Conservation (phyloP, 1,140 invertebrate species). For the Armadillidium nasatum region DNA sequence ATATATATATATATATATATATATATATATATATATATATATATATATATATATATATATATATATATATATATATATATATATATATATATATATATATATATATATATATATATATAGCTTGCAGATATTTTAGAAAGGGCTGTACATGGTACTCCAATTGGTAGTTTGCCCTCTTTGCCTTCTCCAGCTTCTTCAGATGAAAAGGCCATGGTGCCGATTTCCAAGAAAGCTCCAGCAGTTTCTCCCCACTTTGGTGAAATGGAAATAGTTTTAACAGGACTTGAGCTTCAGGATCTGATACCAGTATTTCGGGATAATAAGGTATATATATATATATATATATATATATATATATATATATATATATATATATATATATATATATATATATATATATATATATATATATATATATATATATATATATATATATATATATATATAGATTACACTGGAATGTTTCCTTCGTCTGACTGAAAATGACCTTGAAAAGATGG, state of each 20-base stretch:
- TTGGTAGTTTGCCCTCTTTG: neutral
- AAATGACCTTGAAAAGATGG: slow-evolving; percentile 52
- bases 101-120: neutral
- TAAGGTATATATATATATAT: too few relatives aligned
- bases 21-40: too few relatives aligned
- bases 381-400: neutral
- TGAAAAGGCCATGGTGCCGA: neutral
- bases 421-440: neutral
- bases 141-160: neutral
- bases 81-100: too few relatives aligned
- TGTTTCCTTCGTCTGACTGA: slow-evolving; percentile 51
- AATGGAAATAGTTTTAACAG: slow-evolving; percentile 52
- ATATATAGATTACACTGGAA: slow-evolving; percentile 34
- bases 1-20: too few relatives aligned
- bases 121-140: neutral
- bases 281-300: slow-evolving; percentile 49
- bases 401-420: too few relatives aligned
- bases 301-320: slow-evolving; percentile 49
- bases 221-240: neutral
- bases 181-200: neutral
- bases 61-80: too few relatives aligned
- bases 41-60: too few relatives aligned
- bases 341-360: neutral
- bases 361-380: neutral
- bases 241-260: slow-evolving; percentile 46